These are phyloP conservation scores for Aselliscus stoliczkanus DNA, from an alignment of 2,797 vertebrate species.

Conservation along the genomic window DNA sequence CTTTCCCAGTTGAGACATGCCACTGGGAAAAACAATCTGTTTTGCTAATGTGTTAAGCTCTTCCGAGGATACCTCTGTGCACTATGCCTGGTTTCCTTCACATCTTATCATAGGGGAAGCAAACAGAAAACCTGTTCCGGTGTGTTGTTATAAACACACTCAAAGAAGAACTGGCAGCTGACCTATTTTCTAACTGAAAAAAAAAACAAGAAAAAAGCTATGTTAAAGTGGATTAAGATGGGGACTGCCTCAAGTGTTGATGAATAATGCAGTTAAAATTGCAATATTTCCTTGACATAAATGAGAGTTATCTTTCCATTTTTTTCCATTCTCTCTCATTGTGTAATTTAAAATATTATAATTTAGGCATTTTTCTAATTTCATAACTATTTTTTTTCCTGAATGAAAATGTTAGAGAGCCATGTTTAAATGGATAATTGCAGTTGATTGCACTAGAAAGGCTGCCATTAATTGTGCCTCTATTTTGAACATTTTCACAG, in stretches of 20 bases:
- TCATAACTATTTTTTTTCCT: neutral
- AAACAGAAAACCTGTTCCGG: conserved; percentile 25
- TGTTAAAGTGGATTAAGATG: neutral
- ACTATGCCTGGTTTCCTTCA: conserved; percentile 1
- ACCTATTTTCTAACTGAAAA: conserved; percentile 6
- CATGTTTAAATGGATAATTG: neutral
- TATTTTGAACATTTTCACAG: neutral
- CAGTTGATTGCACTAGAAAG: neutral
- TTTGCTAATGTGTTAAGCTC: conserved; percentile 63
- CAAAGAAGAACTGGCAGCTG: conserved; percentile 23
- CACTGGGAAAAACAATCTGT: conserved; percentile 69
- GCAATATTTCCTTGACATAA: neutral
- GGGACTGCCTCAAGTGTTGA: neutral
- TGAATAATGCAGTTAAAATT: neutral
- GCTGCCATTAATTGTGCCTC: neutral
- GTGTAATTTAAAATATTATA: neutral
- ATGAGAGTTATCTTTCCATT: neutral
- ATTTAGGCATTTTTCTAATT: neutral
- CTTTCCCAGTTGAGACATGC: conserved; percentile 56
- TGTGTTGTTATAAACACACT: conserved; percentile 10
- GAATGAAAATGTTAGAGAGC: neutral
- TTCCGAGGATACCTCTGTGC: conserved; percentile 31
- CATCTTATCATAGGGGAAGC: conserved; percentile 28
- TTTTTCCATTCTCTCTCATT: neutral
- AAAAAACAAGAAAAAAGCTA: neutral